Evolutionary conservation across 2,888 invertebrate species (phyloP).

Genomic region (Epistrophella euchroma): DNA sequence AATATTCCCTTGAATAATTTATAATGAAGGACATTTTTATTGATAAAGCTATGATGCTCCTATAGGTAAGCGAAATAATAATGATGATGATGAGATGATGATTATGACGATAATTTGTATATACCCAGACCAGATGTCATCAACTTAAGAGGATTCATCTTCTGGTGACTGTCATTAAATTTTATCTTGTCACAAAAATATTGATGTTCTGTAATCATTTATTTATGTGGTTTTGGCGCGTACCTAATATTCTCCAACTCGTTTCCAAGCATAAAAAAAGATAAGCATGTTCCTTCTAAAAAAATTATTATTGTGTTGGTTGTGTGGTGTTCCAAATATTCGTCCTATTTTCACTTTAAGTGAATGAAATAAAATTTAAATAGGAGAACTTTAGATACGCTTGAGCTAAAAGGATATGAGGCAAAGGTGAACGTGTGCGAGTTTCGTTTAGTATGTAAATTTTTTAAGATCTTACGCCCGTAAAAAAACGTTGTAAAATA

Average conservation of each 20-base stretch:
- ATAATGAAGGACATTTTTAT: conserved; percentile 25
- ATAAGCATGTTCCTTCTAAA: neutral
- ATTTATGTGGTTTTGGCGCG: conserved; percentile 24
- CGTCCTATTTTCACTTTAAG: conserved; percentile 6
- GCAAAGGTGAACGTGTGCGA: neutral
- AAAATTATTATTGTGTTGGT: conserved; percentile 9
- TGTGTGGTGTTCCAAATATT: conserved; percentile 8
- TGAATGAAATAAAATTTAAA: conserved; percentile 62
- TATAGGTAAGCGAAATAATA: neutral
- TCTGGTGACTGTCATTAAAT: conserved; percentile 21
- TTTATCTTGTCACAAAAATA: conserved; percentile 44
- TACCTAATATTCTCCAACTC: neutral
- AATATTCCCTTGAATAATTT: conserved; percentile 17
- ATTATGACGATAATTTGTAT: neutral
- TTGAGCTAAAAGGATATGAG: conserved; percentile 8
- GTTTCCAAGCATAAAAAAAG: neutral
- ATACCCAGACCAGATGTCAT: conserved; percentile 22
- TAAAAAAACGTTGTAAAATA: conserved; percentile 46
- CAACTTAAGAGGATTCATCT: conserved; percentile 7
- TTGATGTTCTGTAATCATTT: conserved; percentile 50
- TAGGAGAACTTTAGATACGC: conserved; percentile 40
- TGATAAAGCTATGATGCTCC: conserved; percentile 13
- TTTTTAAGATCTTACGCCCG: conserved; percentile 33
- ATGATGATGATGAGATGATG: neutral
- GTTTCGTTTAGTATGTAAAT: conserved; percentile 48